These are phyloP conservation scores for Entomobrya proxima DNA, from an alignment of 2,888 invertebrate species.

Conservation along the genomic window DNA sequence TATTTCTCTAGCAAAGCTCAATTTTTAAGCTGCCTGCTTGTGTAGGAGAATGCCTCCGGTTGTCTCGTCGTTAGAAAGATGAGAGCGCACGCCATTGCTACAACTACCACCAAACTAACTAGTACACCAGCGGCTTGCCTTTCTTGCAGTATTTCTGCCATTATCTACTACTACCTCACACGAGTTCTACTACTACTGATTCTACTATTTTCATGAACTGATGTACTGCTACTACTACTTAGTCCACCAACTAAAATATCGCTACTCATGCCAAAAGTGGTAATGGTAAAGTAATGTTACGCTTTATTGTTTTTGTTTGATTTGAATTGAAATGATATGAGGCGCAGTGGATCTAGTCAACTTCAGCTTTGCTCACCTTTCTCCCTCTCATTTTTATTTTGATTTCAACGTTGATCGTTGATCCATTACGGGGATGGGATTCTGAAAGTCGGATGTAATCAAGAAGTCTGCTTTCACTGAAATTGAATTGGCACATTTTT, in stretches of 20 bases:
- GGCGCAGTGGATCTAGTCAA: background rate
- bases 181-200: background rate
- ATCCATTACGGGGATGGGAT: background rate
- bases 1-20: constrained; percentile 12
- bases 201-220: background rate
- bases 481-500: background rate
- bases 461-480: background rate
- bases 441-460: background rate
- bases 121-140: constrained; percentile 28
- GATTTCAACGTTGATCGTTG: no score
- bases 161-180: background rate
- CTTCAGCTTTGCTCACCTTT: background rate
- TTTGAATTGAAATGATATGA: background rate
- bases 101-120: constrained; percentile 3
- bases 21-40: constrained; percentile 27
- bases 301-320: constrained; percentile 30
- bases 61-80: constrained; percentile 19
- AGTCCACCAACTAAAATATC: background rate
- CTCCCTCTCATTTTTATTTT: background rate
- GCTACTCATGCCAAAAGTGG: constrained; percentile 3
- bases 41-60: constrained; percentile 20
- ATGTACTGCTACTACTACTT: background rate
- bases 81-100: constrained; percentile 3
- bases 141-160: constrained; percentile 3
- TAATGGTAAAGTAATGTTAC: constrained; percentile 8